Conservation (phyloP, 2,113 vertebrate genomes). For the Anolis carolinensis region DNA sequence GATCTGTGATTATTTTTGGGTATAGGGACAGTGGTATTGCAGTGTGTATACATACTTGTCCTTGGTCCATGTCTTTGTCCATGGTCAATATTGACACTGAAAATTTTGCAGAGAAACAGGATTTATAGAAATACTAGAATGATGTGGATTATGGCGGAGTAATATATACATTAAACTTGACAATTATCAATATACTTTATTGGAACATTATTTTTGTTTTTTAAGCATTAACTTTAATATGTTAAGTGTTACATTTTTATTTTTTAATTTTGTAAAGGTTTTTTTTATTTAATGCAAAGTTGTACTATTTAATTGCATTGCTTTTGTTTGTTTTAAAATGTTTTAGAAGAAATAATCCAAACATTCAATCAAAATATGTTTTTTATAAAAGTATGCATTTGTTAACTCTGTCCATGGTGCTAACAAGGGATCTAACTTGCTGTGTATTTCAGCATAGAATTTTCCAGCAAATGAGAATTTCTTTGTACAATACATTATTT, state of each 20-base stretch:
- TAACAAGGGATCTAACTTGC: conserved; percentile 41
- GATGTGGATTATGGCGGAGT: neutral
- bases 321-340: neutral
- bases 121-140: neutral
- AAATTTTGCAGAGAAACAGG: neutral
- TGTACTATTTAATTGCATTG: neutral
- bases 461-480: neutral
- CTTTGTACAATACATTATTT: neutral
- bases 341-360: neutral
- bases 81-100: neutral
- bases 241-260: neutral
- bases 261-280: neutral
- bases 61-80: neutral
- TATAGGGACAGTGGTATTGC: no score
- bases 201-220: neutral
- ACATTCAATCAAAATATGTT: neutral
- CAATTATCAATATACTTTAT: neutral
- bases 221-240: neutral
- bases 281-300: neutral
- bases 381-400: neutral
- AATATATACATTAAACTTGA: neutral
- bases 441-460: neutral
- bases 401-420: conserved; percentile 58
- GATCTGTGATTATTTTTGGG: no score
- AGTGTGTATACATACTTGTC: neutral